These are phyloP conservation scores for Porites cylindrica DNA, from an alignment of 92 coral and sea anemone genomes.

Conservation along the genomic window DNA sequence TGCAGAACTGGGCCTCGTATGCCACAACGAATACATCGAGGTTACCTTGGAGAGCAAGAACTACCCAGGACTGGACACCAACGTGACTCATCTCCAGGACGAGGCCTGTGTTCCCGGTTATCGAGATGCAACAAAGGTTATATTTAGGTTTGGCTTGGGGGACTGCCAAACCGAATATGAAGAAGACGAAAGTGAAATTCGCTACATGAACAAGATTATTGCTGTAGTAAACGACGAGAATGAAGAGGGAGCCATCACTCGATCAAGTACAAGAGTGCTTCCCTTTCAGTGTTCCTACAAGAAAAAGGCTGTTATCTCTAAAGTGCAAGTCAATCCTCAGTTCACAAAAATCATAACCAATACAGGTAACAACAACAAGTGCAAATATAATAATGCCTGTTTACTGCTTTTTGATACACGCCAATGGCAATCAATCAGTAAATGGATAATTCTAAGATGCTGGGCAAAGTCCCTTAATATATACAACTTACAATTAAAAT, in stretches of 20 bases:
- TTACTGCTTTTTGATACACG: no score
- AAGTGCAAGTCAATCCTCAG: conserved; percentile 59
- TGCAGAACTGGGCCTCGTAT: conserved; percentile 51
- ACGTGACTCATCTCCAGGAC: conserved; percentile 68
- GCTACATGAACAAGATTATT: conserved; percentile 63
- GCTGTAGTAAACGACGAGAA: conserved; percentile 38
- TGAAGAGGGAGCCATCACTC: conserved; percentile 57
- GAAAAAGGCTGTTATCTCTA: conserved; percentile 64
- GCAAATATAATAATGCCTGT: background rate
- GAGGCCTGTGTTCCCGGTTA: conserved; percentile 48
- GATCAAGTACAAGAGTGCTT: conserved; percentile 68
- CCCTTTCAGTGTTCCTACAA: conserved; percentile 83
- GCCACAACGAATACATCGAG: conserved; percentile 68
- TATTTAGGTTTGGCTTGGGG: conserved; percentile 57
- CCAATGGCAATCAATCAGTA: no score
- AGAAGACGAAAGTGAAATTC: conserved; percentile 46
- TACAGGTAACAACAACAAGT: conserved; percentile 47
- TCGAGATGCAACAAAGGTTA: conserved; percentile 45
- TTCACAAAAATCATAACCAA: conserved; percentile 51
- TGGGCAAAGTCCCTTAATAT: no score
- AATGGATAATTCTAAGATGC: no score
- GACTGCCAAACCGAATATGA: conserved; percentile 69
- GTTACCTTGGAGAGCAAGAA: conserved; percentile 50
- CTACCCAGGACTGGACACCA: conserved; percentile 66
- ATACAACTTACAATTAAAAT: no score